Evolutionary conservation across 2,113 vertebrate genomes (phyloP).

Genomic region (Labrus mixtus): DNA sequence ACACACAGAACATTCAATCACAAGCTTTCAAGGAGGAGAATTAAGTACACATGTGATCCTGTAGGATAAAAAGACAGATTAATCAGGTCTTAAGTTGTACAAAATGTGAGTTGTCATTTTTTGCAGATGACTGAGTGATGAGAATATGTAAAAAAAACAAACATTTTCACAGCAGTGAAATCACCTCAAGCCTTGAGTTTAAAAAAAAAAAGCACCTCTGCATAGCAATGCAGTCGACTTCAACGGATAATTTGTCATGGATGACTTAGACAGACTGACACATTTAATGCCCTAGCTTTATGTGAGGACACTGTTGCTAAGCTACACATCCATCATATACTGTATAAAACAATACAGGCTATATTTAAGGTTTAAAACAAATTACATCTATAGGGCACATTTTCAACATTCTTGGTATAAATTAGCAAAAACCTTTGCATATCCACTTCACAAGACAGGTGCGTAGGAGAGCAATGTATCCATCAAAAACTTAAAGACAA

Average conservation of each 20-base stretch:
- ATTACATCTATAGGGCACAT: too few species aligned
- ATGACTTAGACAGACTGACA: not conserved
- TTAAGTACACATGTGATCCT: constrained; percentile 29
- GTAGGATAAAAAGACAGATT: constrained; percentile 50
- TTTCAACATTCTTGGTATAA: too few species aligned
- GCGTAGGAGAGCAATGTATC: too few species aligned
- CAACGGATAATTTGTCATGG: constrained; percentile 1
- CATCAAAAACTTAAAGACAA: too few species aligned
- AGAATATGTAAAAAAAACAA: not conserved
- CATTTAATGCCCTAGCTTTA: too few species aligned
- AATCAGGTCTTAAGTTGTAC: constrained; percentile 28
- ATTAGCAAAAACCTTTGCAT: too few species aligned
- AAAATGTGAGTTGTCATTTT: not conserved
- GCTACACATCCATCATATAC: not conserved
- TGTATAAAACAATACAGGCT: not conserved
- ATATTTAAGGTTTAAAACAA: not conserved
- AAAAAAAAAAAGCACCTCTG: not conserved
- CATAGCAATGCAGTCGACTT: not conserved
- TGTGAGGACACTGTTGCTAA: not conserved
- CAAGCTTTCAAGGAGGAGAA: constrained; percentile 17
- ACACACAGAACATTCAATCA: constrained; percentile 39
- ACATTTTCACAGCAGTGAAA: constrained; percentile 1
- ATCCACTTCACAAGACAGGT: too few species aligned
- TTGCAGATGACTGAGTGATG: constrained; percentile 13
- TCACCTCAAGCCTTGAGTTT: not conserved